phyloP scores from a whole-genome alignment of 2,888 invertebrate genomes.

The Buathra laborator region DNA sequence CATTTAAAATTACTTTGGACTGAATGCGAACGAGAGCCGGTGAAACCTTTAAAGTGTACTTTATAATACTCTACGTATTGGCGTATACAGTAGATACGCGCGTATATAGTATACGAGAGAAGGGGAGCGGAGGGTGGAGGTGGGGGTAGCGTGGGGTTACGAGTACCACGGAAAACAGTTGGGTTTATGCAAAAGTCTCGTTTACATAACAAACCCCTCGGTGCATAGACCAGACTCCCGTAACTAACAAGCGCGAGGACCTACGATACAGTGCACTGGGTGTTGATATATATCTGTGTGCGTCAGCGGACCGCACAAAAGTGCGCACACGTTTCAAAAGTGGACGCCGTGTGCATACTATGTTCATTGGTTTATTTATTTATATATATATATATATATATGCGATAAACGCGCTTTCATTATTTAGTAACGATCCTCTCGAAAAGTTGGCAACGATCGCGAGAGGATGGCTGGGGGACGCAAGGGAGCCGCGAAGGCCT shows the following conservation, averaged over 20 bases:
- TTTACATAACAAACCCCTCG: conserved; percentile 67
- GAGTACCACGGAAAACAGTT: conserved; percentile 59
- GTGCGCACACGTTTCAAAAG: conserved; percentile 22
- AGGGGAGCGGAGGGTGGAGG: too few relatives aligned
- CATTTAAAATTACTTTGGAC: conserved; percentile 13
- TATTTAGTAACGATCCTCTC: conserved; percentile 56
- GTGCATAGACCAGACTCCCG: conserved; percentile 46
- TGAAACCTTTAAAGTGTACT: conserved; percentile 29
- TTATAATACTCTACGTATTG: not conserved
- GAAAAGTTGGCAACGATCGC: conserved; percentile 45
- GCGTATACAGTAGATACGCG: not conserved
- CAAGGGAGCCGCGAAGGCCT: not conserved
- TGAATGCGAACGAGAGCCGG: conserved; percentile 3
- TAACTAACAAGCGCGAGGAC: conserved; percentile 57
- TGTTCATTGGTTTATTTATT: not conserved
- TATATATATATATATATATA: not conserved
- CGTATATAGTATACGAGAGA: not conserved
- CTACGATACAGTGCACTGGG: conserved; percentile 30
- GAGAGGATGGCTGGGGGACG: not conserved
- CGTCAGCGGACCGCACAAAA: conserved; percentile 41
- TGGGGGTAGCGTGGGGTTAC: conserved; percentile 26
- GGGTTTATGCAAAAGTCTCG: conserved; percentile 72
- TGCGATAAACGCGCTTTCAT: conserved; percentile 40
- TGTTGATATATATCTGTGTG: conserved; percentile 36
- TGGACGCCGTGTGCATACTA: conserved; percentile 19